Conservation (phyloP, 2,113 vertebrate species). For the Aldabrachelys gigantea region DNA sequence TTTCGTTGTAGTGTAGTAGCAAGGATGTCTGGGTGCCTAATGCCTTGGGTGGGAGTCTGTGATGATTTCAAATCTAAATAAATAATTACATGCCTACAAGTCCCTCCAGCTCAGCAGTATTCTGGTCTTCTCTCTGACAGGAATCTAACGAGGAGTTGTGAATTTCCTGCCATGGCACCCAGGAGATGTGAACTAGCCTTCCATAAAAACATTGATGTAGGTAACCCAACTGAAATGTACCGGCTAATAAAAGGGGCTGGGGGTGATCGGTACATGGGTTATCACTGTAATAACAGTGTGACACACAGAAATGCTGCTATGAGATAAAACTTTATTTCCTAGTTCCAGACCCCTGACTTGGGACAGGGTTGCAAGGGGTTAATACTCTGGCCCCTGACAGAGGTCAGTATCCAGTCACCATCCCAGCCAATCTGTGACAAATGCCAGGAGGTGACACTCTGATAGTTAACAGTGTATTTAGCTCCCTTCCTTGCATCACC, state of each 20-base stretch:
- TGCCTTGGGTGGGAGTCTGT: background rate
- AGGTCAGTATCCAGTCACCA: background rate
- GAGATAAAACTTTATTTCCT: background rate
- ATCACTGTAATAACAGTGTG: background rate
- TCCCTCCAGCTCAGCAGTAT: background rate
- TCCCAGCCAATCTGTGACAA: background rate
- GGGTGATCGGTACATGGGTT: background rate
- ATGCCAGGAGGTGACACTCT: background rate
- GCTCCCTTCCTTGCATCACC: background rate
- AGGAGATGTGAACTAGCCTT: constrained; percentile 50
- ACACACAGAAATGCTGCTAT: background rate
- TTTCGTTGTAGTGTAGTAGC: background rate
- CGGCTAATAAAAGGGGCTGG: background rate
- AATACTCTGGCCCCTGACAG: background rate
- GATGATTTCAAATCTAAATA: background rate
- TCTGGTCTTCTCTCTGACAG: background rate
- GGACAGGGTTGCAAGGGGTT: background rate
- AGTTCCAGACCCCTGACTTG: background rate
- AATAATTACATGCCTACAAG: background rate
- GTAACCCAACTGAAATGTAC: constrained; percentile 22
- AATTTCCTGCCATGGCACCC: constrained; percentile 3
- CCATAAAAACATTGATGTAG: constrained; percentile 35
- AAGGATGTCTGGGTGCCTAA: background rate
- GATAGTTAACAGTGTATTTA: background rate
- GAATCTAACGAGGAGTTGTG: background rate